Evolutionary conservation across 2,797 vertebrate species (phyloP).

Genomic region (Dallia pectoralis): DNA sequence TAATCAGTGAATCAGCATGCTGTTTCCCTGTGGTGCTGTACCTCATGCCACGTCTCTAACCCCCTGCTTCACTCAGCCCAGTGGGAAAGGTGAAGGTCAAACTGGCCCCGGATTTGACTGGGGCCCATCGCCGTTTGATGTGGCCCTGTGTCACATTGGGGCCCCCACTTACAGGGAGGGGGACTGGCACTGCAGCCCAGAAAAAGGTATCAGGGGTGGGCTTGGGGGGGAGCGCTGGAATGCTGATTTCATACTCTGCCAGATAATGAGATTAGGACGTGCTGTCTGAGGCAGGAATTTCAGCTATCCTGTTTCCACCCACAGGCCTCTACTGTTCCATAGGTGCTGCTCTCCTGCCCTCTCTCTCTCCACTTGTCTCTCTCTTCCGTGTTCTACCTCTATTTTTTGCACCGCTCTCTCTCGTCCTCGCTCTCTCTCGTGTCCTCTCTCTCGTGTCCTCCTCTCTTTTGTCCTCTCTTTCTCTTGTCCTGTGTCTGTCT

Average conservation of each 20-base stretch:
- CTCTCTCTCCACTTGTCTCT: conserved; percentile 1
- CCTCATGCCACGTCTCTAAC: conserved; percentile 15
- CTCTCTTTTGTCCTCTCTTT: not conserved
- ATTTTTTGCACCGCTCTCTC: not conserved
- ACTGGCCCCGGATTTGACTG: not conserved
- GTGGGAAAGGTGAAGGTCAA: conserved; percentile 21
- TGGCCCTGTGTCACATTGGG: conserved; percentile 35
- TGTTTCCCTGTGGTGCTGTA: not conserved
- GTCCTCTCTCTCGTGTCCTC: not conserved
- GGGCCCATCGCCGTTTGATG: conserved; percentile 24
- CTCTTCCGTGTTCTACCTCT: not conserved
- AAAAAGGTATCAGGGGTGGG: not conserved
- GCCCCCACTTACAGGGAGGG: conserved; percentile 1
- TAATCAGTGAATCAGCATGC: not conserved
- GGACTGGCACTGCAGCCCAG: not conserved
- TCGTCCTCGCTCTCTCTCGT: not conserved
- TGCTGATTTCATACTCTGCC: conserved; percentile 71
- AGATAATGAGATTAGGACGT: conserved; percentile 75
- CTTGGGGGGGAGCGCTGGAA: conserved; percentile 55
- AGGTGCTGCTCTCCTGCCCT: conserved; percentile 4
- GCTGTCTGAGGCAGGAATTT: conserved; percentile 66
- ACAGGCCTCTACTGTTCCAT: conserved; percentile 33
- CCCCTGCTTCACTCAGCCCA: conserved; percentile 6
- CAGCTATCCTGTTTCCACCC: conserved; percentile 56
- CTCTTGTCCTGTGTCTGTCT: not conserved